Conservation (phyloP, 2,113 vertebrate species). For the Cheirogaleus medius region DNA sequence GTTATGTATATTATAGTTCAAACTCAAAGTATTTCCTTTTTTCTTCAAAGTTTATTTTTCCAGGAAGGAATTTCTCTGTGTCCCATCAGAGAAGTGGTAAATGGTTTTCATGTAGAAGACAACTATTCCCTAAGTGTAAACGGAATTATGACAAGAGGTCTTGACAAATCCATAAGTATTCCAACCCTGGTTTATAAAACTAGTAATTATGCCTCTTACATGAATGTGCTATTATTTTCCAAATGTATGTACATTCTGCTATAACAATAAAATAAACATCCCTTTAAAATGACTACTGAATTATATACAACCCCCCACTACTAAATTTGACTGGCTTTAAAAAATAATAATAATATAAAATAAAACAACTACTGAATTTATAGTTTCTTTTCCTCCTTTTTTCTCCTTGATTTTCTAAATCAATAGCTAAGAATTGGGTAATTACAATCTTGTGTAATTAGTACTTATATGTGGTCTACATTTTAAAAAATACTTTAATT, state of each 20-base stretch:
- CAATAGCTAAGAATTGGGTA: neutral
- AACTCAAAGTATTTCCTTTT: slow-evolving; percentile 11
- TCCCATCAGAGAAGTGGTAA: neutral
- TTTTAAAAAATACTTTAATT: neutral
- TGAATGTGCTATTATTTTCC: neutral
- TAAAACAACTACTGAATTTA: neutral
- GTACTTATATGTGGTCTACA: neutral
- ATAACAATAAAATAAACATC: neutral
- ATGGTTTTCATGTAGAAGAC: neutral
- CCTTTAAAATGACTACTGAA: neutral
- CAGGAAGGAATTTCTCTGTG: neutral
- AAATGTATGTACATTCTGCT: neutral
- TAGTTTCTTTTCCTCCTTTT: neutral
- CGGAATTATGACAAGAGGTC: neutral
- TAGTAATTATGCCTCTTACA: neutral
- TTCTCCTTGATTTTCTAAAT: neutral
- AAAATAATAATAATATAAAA: neutral
- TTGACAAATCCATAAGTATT: neutral
- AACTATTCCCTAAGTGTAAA: neutral
- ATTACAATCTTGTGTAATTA: neutral
- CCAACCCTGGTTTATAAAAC: neutral
- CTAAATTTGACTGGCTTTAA: no score
- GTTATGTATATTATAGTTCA: neutral
- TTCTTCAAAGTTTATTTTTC: slow-evolving; percentile 19
- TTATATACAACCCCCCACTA: neutral